These are phyloP conservation scores for Amblyjoppa proteus DNA, from an alignment of 2,888 invertebrate species.

Conservation along the genomic window DNA sequence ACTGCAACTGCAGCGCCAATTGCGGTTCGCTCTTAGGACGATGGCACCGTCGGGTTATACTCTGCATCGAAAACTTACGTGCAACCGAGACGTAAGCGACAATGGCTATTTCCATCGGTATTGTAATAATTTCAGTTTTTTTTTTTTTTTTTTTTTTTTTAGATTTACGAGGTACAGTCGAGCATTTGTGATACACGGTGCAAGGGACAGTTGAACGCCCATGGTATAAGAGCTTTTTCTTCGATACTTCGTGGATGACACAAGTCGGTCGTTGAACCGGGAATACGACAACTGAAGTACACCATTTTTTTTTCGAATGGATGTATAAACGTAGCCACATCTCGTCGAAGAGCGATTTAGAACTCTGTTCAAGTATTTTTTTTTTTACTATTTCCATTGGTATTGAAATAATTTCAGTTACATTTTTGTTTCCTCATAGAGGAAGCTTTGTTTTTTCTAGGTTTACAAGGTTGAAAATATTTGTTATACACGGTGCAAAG, in stretches of 20 bases:
- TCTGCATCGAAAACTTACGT: not conserved
- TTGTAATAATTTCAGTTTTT: conserved; percentile 9
- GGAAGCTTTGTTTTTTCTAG: not conserved
- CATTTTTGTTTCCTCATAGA: not conserved
- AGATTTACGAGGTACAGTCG: not conserved
- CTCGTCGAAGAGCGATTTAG: not conserved
- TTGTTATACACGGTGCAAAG: not conserved
- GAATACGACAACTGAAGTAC: not conserved
- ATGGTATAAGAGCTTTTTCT: not conserved
- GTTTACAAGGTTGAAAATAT: not conserved
- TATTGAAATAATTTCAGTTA: not conserved
- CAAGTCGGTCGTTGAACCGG: too few relatives aligned
- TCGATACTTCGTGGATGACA: too few relatives aligned
- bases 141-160: conserved; percentile 25
- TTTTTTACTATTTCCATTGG: not conserved
- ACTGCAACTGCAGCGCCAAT: conserved; percentile 28
- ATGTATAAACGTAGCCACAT: not conserved
- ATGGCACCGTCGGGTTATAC: not conserved
- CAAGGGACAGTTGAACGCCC: not conserved
- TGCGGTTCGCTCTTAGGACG: not conserved
- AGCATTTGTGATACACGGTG: not conserved
- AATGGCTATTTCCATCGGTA: not conserved
- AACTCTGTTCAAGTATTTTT: not conserved
- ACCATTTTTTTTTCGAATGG: too few relatives aligned
- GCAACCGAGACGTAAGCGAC: not conserved